These are phyloP conservation scores for Tachina fera DNA, from an alignment of 2,888 invertebrate species.

Conservation along the genomic window DNA sequence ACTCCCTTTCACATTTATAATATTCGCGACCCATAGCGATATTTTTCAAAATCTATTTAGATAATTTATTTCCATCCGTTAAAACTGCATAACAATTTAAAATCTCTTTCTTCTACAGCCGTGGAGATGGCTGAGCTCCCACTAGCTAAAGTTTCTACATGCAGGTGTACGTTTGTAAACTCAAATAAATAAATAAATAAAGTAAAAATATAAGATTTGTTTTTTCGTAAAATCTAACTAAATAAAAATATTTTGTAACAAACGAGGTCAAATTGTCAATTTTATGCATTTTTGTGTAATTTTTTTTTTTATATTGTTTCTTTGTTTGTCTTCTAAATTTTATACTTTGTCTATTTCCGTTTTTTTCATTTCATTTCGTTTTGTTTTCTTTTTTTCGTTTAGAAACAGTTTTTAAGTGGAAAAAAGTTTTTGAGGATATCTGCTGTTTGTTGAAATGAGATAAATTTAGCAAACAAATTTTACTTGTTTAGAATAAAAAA, in stretches of 20 bases:
- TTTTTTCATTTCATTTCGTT: constrained; percentile 37
- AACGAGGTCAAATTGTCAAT: constrained; percentile 66
- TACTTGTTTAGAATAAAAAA: constrained; percentile 1
- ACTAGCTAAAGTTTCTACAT: too few species aligned
- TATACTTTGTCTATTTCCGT: constrained; percentile 60
- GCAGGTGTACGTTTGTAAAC: too few species aligned
- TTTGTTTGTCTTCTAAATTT: constrained; percentile 12
- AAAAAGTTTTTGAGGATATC: constrained; percentile 54
- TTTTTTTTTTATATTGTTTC: constrained; percentile 6
- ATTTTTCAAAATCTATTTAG: too few species aligned
- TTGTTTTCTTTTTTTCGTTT: constrained; percentile 50
- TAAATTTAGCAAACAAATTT: constrained; percentile 49
- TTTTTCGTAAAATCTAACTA: constrained; percentile 12
- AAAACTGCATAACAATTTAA: too few species aligned
- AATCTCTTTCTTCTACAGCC: too few species aligned
- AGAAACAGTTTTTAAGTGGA: constrained; percentile 57
- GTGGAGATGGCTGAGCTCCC: too few species aligned
- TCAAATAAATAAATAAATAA: too few species aligned
- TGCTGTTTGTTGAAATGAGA: constrained; percentile 55
- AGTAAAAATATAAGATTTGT: neutral
- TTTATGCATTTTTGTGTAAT: constrained; percentile 45
- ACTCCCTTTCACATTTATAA: too few species aligned
- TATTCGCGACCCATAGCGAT: too few species aligned
- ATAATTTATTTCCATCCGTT: too few species aligned
- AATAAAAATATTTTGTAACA: constrained; percentile 26